Conservation (phyloP, 2,797 vertebrate genomes). For the Myotis findleyi region DNA sequence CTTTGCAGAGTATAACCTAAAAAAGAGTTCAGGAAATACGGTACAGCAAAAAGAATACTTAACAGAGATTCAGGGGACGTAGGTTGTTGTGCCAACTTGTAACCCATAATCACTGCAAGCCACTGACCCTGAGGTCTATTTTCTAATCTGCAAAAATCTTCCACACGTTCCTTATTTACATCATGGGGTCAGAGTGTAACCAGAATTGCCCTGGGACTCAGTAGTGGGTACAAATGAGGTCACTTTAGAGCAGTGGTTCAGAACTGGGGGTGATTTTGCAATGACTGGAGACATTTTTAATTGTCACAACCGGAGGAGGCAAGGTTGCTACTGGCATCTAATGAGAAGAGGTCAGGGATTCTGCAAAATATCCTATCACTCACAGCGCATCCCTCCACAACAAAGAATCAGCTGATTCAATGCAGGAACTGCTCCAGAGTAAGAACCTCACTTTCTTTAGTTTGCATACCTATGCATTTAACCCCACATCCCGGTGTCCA, state of each 20-base stretch:
- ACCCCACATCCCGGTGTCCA: background rate
- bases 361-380: background rate
- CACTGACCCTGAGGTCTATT: background rate
- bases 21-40: background rate
- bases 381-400: background rate
- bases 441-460: background rate
- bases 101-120: background rate
- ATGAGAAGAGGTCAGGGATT: background rate
- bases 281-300: background rate
- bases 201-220: background rate
- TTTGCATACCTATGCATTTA: background rate
- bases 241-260: background rate
- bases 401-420: background rate
- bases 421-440: background rate
- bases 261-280: background rate
- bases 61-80: background rate
- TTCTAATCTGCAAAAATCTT: background rate
- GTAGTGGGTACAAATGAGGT: background rate
- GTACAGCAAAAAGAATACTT: background rate
- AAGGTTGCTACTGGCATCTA: background rate
- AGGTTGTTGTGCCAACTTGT: background rate
- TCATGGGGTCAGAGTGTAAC: background rate
- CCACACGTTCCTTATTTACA: background rate
- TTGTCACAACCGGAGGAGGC: background rate
- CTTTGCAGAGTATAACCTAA: conserved; percentile 20